Evolutionary conservation across 2,113 vertebrate genomes (phyloP).

Genomic region (Cygnus buccinator): DNA sequence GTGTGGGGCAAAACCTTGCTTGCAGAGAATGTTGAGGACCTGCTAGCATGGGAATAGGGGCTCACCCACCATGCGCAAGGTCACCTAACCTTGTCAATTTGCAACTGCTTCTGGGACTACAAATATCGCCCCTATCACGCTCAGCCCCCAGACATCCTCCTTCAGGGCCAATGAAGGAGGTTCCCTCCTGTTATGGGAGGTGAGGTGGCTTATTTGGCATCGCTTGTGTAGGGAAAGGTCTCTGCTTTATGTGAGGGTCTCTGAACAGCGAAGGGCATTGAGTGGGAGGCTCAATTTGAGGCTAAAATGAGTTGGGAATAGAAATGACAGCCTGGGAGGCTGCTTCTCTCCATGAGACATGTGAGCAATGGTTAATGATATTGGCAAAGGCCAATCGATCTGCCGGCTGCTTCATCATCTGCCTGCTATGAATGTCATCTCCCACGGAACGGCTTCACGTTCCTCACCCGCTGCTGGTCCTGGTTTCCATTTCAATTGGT

Average conservation of each 20-base stretch:
- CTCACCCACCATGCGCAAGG: background rate
- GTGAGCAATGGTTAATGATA: slow-evolving; percentile 1
- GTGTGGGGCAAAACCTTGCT: background rate
- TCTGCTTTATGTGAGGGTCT: background rate
- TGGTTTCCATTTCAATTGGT: slow-evolving; percentile 66
- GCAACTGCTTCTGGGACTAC: background rate
- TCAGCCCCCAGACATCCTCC: background rate
- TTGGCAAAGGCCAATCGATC: slow-evolving; percentile 62
- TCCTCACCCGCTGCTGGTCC: slow-evolving; percentile 8
- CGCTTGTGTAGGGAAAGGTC: background rate
- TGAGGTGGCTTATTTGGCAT: background rate
- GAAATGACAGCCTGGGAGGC: background rate
- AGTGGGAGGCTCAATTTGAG: background rate
- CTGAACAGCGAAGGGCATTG: background rate
- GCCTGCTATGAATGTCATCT: slow-evolving; percentile 59
- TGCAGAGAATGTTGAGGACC: background rate
- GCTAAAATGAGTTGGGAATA: background rate
- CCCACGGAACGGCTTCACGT: slow-evolving; percentile 24
- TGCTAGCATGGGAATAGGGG: background rate
- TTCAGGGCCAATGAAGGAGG: background rate
- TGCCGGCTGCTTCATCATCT: slow-evolving; percentile 18
- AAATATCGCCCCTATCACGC: background rate
- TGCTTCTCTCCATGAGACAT: background rate
- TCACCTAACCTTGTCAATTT: background rate
- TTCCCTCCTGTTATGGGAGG: background rate